Evolutionary conservation across 2,888 invertebrate species (phyloP), one percentile per base, ranked within the genome.

Genomic region (Argynnis bischoffii): DNA sequence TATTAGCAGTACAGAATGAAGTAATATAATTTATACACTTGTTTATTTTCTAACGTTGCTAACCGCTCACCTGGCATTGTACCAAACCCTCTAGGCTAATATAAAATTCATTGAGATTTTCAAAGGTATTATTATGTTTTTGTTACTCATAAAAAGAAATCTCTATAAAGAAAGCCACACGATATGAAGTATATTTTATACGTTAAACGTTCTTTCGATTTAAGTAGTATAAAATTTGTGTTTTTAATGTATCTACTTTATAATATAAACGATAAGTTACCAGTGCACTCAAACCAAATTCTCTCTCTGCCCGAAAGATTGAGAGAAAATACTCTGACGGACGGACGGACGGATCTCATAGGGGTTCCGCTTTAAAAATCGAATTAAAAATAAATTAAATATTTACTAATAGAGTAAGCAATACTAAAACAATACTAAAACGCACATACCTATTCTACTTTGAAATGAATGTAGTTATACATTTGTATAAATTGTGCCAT

Each of bases 31-130:
- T 66, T 68, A 70, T 72, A 46, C 14, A 53, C 56, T 66, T 66
- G 64, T 65, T 69, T 60, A 50, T 50, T 41, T 63, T 71, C 48
- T 53, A 66, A 66, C 66, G 67, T 70, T 67, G 68, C 71, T 71
- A 71, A 53, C 60, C 67, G 66, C 63, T 63, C 47, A 51, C 61
- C 65, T 74, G 72, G 74, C 72, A 70, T 57, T 48, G 21, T 35
- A 69, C 70, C 72, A 74, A 74, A 66, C 48, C 69, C 54, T 70
- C 66, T 16, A 63, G 66, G 67, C 60, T 66, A 61, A 50, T 63
- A 63, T 59, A 59, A 18, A 56, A 16, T 67, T 55, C 51, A 65
- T 48, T 59, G 51, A 48, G 48, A 16, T 60, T 60, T 15, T 50
- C 14, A 21, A 69, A 50, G 66, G 35, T 41, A 11, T 11, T 41